A percentile compares a stretch with the other conserved stretches of the same genome.
These are phyloP conservation scores for Phacellophora camtschatica DNA, from an alignment of 30 jellyfish, hydroid and myxozoan genomes.

Conservation along the genomic window DNA sequence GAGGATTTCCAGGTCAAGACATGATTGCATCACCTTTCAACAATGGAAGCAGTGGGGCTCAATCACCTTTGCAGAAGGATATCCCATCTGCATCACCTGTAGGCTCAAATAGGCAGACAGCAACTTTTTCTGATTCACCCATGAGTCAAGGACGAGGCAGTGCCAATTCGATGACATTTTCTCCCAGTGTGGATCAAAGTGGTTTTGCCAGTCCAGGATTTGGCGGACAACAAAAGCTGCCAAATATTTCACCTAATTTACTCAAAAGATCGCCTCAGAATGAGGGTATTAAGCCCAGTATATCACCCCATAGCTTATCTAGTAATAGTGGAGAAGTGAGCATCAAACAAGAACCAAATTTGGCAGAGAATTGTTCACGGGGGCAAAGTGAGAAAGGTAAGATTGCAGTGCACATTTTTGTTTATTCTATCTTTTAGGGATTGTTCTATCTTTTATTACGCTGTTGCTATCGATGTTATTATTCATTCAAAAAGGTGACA, in stretches of 20 bases:
- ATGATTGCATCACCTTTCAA: constrained; percentile 78
- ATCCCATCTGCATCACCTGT: constrained; percentile 71
- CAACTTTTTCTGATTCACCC: constrained; percentile 68
- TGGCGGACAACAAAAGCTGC: constrained; percentile 20
- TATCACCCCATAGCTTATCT: not conserved
- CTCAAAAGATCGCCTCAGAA: constrained; percentile 32
- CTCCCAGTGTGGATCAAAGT: constrained; percentile 50
- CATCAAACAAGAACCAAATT: constrained; percentile 23
- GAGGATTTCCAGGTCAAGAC: constrained; percentile 53
- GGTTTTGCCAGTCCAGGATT: constrained; percentile 30
- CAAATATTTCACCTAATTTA: constrained; percentile 21
- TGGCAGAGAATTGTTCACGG: constrained; percentile 3
- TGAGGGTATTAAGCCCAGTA: constrained; percentile 6
- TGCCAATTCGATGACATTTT: constrained; percentile 75
- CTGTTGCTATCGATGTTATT: no score
- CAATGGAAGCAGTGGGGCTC: constrained; percentile 61
- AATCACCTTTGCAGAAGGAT: constrained; percentile 67
- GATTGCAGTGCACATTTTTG: no score
- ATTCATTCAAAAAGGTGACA: no score
- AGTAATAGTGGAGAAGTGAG: constrained; percentile 30
- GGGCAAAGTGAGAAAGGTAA: constrained; percentile 7
- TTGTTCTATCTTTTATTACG: no score
- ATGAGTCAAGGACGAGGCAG: constrained; percentile 72
- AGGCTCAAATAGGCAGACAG: constrained; percentile 46
- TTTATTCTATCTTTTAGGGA: no score